Conservation (phyloP, 2,113 vertebrate species). For the Pipa parva region DNA sequence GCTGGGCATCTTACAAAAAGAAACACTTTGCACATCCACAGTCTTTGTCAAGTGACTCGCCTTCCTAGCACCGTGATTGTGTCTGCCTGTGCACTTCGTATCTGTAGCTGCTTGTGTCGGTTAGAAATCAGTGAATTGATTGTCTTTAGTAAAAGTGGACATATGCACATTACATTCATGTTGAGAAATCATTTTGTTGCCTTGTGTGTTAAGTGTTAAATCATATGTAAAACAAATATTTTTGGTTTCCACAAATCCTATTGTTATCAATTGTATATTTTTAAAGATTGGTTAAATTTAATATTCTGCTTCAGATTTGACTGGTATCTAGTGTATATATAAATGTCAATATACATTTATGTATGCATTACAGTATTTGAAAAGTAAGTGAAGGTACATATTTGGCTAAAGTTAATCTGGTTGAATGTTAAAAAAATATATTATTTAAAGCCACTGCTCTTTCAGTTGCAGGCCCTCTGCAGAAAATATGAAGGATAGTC, state of each 20-base stretch:
- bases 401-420: too few species aligned
- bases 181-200: slow-evolving; percentile 65
- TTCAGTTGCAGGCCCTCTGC: too few species aligned
- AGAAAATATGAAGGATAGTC: too few species aligned
- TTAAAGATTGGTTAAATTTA: background rate
- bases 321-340: too few species aligned
- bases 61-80: slow-evolving; percentile 55
- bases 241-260: slow-evolving; percentile 13
- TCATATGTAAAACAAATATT: slow-evolving; percentile 44
- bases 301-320: background rate
- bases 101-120: slow-evolving; percentile 73
- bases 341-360: too few species aligned
- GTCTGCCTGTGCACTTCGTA: slow-evolving; percentile 60
- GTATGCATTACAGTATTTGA: too few species aligned
- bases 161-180: slow-evolving; percentile 63
- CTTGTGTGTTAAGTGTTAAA: slow-evolving; percentile 65
- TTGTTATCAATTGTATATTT: slow-evolving; percentile 22
- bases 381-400: too few species aligned
- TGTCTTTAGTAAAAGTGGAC: slow-evolving; percentile 70
- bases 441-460: too few species aligned
- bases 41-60: slow-evolving; percentile 46
- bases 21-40: slow-evolving; percentile 65
- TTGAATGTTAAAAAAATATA: too few species aligned
- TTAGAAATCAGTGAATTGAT: slow-evolving; percentile 76
- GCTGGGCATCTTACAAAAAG: slow-evolving; percentile 93